Evolutionary conservation across 1,140 invertebrate genomes (phyloP), one percentile per base, ranked within the genome.

Genomic region (Oreohelix idahoensis): DNA sequence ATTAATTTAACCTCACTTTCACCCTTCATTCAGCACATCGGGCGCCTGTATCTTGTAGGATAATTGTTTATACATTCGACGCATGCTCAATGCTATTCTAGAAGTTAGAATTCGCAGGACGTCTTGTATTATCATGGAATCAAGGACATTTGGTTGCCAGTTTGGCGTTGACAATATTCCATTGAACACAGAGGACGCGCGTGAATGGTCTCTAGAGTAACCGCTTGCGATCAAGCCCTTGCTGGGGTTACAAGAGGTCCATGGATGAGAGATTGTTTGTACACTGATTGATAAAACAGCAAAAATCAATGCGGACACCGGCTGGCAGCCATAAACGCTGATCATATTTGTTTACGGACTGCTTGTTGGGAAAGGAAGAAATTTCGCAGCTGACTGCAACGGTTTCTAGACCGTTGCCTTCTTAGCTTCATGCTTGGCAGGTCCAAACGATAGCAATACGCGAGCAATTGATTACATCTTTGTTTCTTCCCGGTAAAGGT

Each of bases 401-500:
- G 32, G 66, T 86, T 86, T 85, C 82, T 77, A 69, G 74, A 39
- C 80, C 69, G 78, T 32, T 77, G 81, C 42, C 63, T 77, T 35
- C 49, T 73, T 82, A 83, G 58, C 77, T 69, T 80, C 81, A 79
- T 78, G 58, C 32, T 78, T 63, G 84, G 78, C 79, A 81, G 79
- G 70, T 49, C 79, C 69, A 39, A 63, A 75, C 76, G 81, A 84
- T 83, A 81, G 81, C 84, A 83, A 83, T 84, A 80, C 49, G 85
- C 66, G 83, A 73, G 83, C 81, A 84, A 86, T 86, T 86, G 85
- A 86, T 86, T 84, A 66, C 77, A 66, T 76, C 83, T 84, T 86
- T 86, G 85, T 86, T 73, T 73, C 69, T 74, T 23, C 39, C 51
- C 39, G 71, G 45, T 75, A 81, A 69, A 81, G 58, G 58, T 69